These are phyloP conservation scores for Sphaeridia pumilis DNA, from an alignment of 2,888 invertebrate genomes.

Conservation along the genomic window DNA sequence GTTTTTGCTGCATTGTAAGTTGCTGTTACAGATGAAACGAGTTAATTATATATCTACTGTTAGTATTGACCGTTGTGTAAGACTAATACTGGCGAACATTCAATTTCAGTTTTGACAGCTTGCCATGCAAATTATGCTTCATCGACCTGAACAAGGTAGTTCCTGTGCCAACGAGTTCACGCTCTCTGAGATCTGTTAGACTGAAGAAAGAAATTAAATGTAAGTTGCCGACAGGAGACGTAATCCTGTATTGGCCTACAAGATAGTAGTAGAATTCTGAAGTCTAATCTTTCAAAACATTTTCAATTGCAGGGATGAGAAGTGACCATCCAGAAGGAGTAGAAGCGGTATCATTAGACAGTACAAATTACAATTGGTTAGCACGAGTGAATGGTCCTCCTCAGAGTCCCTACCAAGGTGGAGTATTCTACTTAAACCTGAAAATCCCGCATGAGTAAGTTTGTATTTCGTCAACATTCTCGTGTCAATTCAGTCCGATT, in stretches of 20 bases:
- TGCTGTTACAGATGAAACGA: too few species aligned
- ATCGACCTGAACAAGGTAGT: conserved; percentile 27
- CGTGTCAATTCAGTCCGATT: conserved; percentile 4
- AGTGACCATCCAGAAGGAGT: conserved; percentile 77
- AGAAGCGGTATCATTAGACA: conserved; percentile 66
- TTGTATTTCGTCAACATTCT: conserved; percentile 3
- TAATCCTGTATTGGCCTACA: neutral
- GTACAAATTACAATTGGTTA: conserved; percentile 80
- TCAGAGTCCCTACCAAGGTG: conserved; percentile 89
- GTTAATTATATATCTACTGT: conserved; percentile 8
- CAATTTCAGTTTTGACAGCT: conserved; percentile 57
- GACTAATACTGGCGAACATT: neutral
- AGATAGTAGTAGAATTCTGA: neutral
- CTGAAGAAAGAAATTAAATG: conserved; percentile 34
- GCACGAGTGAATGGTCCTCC: conserved; percentile 83
- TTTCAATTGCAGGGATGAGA: conserved; percentile 45
- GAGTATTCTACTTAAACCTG: conserved; percentile 78
- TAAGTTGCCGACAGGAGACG: conserved; percentile 9
- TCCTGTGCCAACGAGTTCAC: conserved; percentile 14
- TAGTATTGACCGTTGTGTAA: neutral
- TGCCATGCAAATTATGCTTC: conserved; percentile 75
- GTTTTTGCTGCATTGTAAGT: conserved; percentile 49
- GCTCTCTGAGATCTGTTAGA: conserved; percentile 28
- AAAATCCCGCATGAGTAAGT: conserved; percentile 69
- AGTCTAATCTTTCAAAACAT: neutral